A percentile compares a stretch with the other conserved stretches of the same genome.
Evolutionary conservation across 2,113 vertebrate genomes (phyloP).

Genomic region (Anolis carolinensis): DNA sequence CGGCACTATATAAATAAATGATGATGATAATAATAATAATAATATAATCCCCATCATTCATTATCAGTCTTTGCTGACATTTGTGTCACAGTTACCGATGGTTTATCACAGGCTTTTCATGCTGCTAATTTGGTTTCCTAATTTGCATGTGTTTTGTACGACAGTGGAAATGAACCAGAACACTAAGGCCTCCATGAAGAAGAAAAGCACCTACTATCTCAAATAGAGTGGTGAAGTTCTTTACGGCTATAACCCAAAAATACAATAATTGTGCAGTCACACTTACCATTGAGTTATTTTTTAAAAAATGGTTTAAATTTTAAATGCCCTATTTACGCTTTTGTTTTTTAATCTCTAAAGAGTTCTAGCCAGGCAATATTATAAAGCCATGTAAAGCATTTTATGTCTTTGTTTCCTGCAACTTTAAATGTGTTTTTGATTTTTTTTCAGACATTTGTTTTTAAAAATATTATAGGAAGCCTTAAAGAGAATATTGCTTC

Average conservation of each 20-base stretch:
- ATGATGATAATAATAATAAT: too few species aligned
- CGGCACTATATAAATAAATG: too few species aligned
- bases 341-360: slow-evolving; percentile 8
- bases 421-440: background rate
- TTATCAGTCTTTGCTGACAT: background rate
- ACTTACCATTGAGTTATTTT: background rate
- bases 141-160: background rate
- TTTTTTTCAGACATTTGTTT: background rate
- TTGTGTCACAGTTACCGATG: background rate
- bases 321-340: background rate
- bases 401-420: background rate
- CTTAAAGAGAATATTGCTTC: background rate
- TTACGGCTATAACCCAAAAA: background rate
- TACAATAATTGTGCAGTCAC: slow-evolving; percentile 7
- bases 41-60: background rate
- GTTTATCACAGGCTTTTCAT: background rate
- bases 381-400: background rate
- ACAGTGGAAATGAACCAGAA: background rate
- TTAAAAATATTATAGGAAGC: background rate
- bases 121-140: background rate
- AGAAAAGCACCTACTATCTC: slow-evolving; percentile 12
- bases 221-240: slow-evolving; percentile 26
- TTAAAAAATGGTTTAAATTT: background rate
- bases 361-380: background rate
- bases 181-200: background rate